Conservation (phyloP, 2,888 invertebrate genomes). For the Drosophila barbarae region DNA sequence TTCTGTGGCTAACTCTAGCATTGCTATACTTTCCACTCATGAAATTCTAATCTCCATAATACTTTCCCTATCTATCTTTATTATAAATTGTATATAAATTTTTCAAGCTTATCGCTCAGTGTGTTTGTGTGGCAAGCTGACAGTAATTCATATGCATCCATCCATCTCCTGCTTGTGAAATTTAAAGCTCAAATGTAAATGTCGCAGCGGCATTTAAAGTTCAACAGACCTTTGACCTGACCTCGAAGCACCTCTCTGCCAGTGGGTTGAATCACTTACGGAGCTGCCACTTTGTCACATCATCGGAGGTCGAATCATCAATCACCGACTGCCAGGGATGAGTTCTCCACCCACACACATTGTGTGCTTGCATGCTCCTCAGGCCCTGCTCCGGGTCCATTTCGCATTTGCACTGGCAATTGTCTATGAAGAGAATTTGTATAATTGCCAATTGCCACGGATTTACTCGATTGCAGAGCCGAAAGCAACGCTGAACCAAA, state of each 20-base stretch:
- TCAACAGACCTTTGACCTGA: slow-evolving; percentile 54
- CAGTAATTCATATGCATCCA: slow-evolving; percentile 50
- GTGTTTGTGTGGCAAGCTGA: slow-evolving; percentile 29
- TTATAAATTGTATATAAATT: not conserved
- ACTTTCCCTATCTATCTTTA: too few relatives aligned
- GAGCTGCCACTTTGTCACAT: slow-evolving; percentile 59
- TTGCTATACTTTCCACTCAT: too few relatives aligned
- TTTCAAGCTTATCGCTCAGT: not conserved
- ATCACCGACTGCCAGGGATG: slow-evolving; percentile 27
- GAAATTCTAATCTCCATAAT: not conserved
- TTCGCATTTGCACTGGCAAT: slow-evolving; percentile 53
- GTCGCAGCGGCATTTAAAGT: slow-evolving; percentile 51
- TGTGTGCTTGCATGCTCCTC: not conserved
- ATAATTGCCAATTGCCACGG: slow-evolving; percentile 74
- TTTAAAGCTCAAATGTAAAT: slow-evolving; percentile 53
- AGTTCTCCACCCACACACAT: not conserved
- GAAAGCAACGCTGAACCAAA: slow-evolving; percentile 30
- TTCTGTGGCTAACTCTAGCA: too few relatives aligned
- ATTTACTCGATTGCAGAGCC: slow-evolving; percentile 66
- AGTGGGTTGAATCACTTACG: slow-evolving; percentile 62
- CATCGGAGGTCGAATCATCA: slow-evolving; percentile 63
- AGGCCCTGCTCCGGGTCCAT: slow-evolving; percentile 36
- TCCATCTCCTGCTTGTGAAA: slow-evolving; percentile 30
- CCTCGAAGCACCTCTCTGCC: slow-evolving; percentile 14
- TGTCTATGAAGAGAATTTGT: slow-evolving; percentile 71